phyloP scores from a whole-genome alignment of 2,888 invertebrate genomes.

The Calephelis perditalis region DNA sequence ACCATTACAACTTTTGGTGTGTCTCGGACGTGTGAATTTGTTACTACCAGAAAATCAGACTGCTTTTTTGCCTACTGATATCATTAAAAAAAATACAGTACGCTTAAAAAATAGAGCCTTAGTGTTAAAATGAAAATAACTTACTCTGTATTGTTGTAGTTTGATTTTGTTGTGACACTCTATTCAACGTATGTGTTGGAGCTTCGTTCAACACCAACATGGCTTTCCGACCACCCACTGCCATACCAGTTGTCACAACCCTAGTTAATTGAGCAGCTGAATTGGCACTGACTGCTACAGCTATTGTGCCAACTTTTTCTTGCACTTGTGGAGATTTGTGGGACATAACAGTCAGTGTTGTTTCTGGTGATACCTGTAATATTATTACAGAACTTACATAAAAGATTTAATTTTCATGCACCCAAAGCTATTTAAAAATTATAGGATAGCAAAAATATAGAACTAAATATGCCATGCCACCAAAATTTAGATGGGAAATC shows the following conservation, averaged over 20 bases:
- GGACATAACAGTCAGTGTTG: slow-evolving; percentile 71
- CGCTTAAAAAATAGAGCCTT: too few relatives aligned
- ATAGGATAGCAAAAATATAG: too few relatives aligned
- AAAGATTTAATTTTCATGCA: too few relatives aligned
- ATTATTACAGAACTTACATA: too few relatives aligned
- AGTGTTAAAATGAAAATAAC: slow-evolving; percentile 28
- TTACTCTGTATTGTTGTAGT: slow-evolving; percentile 71
- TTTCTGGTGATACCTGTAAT: slow-evolving; percentile 70
- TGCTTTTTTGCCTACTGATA: too few relatives aligned
- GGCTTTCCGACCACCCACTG: slow-evolving; percentile 53
- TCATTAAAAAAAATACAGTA: too few relatives aligned
- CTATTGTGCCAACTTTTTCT: slow-evolving; percentile 67
- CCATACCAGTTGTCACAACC: slow-evolving; percentile 61
- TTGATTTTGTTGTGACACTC: slow-evolving; percentile 70
- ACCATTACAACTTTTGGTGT: too few relatives aligned
- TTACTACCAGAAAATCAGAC: too few relatives aligned
- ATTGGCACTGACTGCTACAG: slow-evolving; percentile 58
- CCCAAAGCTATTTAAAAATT: too few relatives aligned
- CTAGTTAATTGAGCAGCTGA: slow-evolving; percentile 64
- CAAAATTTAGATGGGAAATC: too few relatives aligned
- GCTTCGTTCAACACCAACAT: slow-evolving; percentile 74
- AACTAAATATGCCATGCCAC: too few relatives aligned
- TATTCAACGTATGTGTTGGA: slow-evolving; percentile 58
- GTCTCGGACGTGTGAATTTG: too few relatives aligned
- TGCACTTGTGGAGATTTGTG: slow-evolving; percentile 72